phyloP scores from a whole-genome alignment of 2,113 vertebrate species.

The Platysteira castanea region DNA sequence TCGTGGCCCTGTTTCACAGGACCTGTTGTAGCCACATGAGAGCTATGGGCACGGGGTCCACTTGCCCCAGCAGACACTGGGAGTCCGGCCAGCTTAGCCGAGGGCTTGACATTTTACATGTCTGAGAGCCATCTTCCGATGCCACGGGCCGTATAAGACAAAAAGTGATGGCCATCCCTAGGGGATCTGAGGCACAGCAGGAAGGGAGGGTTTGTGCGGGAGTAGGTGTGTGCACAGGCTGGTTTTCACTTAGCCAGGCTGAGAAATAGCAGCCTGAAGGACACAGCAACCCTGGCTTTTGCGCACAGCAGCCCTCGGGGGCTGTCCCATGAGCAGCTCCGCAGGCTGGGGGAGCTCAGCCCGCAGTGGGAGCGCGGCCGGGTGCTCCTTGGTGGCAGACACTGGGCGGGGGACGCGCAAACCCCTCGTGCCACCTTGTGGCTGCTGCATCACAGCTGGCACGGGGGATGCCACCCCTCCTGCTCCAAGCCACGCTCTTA shows the following conservation, averaged over 20 bases:
- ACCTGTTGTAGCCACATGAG: not conserved
- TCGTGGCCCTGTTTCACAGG: accelerated
- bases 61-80: no score
- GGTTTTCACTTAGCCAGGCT: not conserved
- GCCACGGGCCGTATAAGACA: not conserved
- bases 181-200: not conserved
- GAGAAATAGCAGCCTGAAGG: not conserved
- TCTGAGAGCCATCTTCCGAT: not conserved
- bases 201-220: not conserved
- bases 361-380: accelerated
- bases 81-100: not conserved
- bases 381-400: accelerated
- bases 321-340: not conserved
- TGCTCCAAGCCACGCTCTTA: accelerated
- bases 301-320: accelerated
- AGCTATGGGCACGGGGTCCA: accelerated
- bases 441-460: not conserved
- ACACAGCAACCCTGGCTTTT: not conserved
- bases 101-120: not conserved
- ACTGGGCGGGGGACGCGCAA: not conserved
- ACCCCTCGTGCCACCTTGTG: not conserved
- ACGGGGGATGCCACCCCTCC: not conserved
- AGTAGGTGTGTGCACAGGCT: accelerated
- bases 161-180: accelerated
- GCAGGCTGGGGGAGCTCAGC: accelerated